These are phyloP conservation scores for Rhinolophus ferrumequinum DNA, from an alignment of 2,113 vertebrate genomes.

Conservation along the genomic window DNA sequence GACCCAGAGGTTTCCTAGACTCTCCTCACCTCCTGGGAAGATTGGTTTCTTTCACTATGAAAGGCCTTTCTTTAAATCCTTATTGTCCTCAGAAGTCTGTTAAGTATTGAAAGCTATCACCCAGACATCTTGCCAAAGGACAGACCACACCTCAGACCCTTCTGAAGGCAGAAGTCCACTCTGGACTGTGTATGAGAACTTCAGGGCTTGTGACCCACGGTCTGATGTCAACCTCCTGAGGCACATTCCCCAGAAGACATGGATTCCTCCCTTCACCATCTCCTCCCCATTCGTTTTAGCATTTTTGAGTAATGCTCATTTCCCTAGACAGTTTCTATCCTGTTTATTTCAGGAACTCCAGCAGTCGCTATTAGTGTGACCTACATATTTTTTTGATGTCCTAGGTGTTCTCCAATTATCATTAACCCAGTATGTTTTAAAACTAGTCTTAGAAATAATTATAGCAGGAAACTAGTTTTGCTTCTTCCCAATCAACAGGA, in stretches of 20 bases:
- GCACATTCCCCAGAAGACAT: neutral
- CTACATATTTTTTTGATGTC: constrained; percentile 76
- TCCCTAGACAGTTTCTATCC: constrained; percentile 49
- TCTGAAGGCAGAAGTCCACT: neutral
- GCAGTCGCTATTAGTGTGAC: constrained; percentile 71
- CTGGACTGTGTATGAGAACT: neutral
- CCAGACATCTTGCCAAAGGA: neutral
- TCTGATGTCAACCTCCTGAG: neutral
- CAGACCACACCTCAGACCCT: neutral
- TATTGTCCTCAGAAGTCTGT: neutral
- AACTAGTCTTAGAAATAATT: constrained; percentile 71
- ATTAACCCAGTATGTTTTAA: constrained; percentile 76
- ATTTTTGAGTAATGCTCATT: constrained; percentile 38
- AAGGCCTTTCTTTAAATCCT: neutral
- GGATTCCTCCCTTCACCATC: neutral
- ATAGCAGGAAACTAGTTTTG: constrained; percentile 66
- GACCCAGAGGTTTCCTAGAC: neutral
- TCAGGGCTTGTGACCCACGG: neutral
- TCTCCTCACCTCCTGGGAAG: neutral
- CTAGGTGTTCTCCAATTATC: constrained; percentile 76
- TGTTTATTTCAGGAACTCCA: constrained; percentile 72
- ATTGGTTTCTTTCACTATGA: neutral
- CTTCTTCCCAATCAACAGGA: constrained; percentile 69
- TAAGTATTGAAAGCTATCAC: neutral
- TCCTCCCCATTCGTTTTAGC: neutral